Evolutionary conservation across 2,888 invertebrate species (phyloP).

Genomic region (Lasioglossum calceatum): DNA sequence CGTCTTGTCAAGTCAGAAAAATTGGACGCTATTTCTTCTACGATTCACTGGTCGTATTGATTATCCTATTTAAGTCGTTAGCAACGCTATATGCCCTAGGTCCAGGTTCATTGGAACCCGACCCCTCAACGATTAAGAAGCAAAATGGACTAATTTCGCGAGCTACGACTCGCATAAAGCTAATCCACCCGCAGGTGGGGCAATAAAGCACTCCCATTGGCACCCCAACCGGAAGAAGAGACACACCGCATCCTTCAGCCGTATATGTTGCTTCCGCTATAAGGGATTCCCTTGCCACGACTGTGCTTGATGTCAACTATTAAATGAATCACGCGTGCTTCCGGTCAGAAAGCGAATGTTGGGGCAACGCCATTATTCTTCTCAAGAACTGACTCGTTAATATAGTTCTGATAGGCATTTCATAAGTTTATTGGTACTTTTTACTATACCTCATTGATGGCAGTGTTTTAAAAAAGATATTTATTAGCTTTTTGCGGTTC

Average conservation of each 20-base stretch:
- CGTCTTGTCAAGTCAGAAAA: not conserved
- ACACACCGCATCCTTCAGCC: slow-evolving; percentile 10
- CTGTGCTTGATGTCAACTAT: not conserved
- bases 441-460: not conserved
- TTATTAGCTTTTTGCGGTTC: not conserved
- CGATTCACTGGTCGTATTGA: not conserved
- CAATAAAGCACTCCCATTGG: slow-evolving; percentile 6
- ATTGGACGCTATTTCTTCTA: not conserved
- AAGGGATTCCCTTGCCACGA: slow-evolving; percentile 4
- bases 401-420: not conserved
- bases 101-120: not conserved
- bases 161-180: not conserved
- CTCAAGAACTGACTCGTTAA: not conserved
- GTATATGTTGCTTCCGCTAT: slow-evolving; percentile 5
- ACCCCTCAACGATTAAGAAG: not conserved
- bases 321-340: not conserved
- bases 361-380: not conserved
- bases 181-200: not conserved
- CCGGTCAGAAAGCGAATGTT: not conserved
- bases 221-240: slow-evolving; percentile 11
- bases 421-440: not conserved
- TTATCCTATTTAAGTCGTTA: not conserved
- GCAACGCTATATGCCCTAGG: not conserved
- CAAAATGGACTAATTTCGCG: slow-evolving; percentile 1
- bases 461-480: not conserved